Conservation (phyloP, 2,113 vertebrate genomes). For the Junco hyemalis region DNA sequence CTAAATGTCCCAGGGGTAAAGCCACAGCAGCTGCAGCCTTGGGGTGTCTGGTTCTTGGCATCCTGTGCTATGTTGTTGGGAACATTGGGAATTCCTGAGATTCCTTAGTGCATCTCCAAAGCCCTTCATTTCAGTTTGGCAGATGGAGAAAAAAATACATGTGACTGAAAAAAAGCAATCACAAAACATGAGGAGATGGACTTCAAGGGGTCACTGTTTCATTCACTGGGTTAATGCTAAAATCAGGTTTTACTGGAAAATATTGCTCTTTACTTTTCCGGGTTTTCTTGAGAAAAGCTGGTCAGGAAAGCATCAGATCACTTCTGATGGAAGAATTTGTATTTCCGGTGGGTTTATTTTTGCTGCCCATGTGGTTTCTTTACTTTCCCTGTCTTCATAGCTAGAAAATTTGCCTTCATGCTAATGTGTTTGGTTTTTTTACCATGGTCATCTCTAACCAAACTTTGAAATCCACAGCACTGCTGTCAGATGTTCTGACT, state of each 20-base stretch:
- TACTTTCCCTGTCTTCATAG: background rate
- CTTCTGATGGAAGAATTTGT: background rate
- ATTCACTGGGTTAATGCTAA: background rate
- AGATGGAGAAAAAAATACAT: background rate
- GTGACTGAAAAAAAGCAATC: background rate
- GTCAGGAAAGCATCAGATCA: background rate
- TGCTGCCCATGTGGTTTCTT: background rate
- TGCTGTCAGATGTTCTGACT: conserved; percentile 12
- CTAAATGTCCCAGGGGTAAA: background rate
- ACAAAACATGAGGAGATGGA: background rate
- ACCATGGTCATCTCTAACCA: background rate
- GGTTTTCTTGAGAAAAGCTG: background rate
- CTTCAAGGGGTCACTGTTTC: background rate
- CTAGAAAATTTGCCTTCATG: background rate
- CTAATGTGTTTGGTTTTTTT: conserved; percentile 1
- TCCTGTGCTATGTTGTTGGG: background rate
- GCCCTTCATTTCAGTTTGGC: background rate
- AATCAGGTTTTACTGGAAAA: background rate
- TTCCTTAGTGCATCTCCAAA: background rate
- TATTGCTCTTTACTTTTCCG: background rate
- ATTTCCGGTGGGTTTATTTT: background rate
- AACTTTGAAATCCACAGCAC: conserved; percentile 19
- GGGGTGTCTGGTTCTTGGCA: background rate
- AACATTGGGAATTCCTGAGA: background rate
- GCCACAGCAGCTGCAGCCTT: background rate